A percentile compares a stretch with the other conserved stretches of the same genome.
Conservation (phyloP, 2,797 vertebrate genomes). For the Hipposideros larvatus region DNA sequence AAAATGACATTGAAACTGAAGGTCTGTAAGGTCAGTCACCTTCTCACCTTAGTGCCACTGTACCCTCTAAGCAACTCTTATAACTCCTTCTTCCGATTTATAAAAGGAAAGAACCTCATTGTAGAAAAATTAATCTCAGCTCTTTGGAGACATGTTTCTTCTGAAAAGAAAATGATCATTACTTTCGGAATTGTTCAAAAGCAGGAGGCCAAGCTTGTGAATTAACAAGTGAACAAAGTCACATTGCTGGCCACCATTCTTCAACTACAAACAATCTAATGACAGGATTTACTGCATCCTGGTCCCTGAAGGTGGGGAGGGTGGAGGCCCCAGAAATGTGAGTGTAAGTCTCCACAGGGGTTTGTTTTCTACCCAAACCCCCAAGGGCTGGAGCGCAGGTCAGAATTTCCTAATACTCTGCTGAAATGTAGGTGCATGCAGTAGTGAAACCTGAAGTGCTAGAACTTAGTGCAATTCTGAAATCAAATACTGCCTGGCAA, state of each 20-base stretch:
- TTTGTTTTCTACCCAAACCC: background rate
- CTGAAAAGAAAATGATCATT: background rate
- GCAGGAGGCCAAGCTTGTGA: background rate
- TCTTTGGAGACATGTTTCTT: background rate
- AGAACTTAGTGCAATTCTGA: slow-evolving; percentile 70
- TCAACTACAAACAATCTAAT: background rate
- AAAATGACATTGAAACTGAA: background rate
- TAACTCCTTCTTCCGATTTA: background rate
- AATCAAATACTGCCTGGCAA: slow-evolving; percentile 73
- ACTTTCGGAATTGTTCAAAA: slow-evolving; percentile 25
- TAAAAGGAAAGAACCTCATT: background rate
- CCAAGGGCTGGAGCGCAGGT: background rate
- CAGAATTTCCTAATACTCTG: slow-evolving; percentile 30
- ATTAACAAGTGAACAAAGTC: background rate
- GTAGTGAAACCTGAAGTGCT: slow-evolving; percentile 77
- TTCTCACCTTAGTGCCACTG: background rate
- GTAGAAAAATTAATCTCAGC: background rate
- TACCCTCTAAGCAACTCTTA: background rate
- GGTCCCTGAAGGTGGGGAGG: too few species aligned
- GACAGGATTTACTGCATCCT: background rate
- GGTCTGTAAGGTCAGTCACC: too few species aligned
- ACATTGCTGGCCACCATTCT: background rate
- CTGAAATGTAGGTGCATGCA: background rate
- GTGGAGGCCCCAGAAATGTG: background rate
- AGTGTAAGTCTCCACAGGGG: background rate